Evolutionary conservation across 2,113 vertebrate species (phyloP), one percentile per base, ranked within the genome.

Genomic region (Apaloderma vittatum): DNA sequence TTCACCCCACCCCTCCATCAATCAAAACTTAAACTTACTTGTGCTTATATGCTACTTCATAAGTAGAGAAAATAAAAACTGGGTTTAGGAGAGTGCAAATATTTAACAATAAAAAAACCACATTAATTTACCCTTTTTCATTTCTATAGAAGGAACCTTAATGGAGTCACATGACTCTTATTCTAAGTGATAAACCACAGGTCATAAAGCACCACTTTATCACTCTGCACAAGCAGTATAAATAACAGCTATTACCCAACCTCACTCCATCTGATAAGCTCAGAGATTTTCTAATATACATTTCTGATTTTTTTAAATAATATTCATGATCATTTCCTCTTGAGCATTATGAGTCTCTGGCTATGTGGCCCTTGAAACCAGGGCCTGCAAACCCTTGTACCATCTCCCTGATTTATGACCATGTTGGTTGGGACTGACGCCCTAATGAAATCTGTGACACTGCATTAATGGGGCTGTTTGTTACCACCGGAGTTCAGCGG

Each of bases 391-490:
- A 96, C 97, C 97, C 94, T 97, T 95, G 98, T 98, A 98, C 98
- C 96, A 98, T 98, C 98, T 98, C 94, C 89, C 87, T 99, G 98
- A 99, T 99, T 99, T 98, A 99, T 98, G 94, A 97, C 96, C 96
- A 51, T 34, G 82, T 93, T 95, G 94, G 97, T 98, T 94, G 92
- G 94, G 97, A 97, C 98, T 98, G 96, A 97, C 96, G 91, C 96
- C 97, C 98, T 98, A 98, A 95, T 98, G 98, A 98, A 99, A 98
- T 98, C 98, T 98, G 97, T 98, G 98, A 98, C 98, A 98, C 95
- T 84, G 92, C 95, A 78, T 97, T 98, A 98, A 98, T 98, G 97
- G 98, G 98, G 97, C 96, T 97, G 98, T 98, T 98, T 98, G 97
- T 98, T 98, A 98, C 97, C 95, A 96, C 91, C 17, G n/a, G 96